Conservation (phyloP, 2,113 vertebrate genomes). For the Cynopterus brachyotis region DNA sequence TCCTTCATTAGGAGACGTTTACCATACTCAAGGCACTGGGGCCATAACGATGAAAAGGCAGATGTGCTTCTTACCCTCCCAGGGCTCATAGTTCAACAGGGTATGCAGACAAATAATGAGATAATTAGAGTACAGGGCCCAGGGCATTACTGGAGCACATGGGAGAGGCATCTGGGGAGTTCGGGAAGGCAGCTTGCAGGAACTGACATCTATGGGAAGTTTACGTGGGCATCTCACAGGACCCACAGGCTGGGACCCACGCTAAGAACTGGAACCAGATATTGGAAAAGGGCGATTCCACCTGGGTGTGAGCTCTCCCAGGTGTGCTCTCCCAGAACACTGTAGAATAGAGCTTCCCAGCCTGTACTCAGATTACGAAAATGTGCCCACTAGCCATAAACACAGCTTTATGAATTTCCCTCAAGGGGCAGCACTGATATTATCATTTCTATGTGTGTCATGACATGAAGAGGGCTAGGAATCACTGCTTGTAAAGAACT, state of each 20-base stretch:
- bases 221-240: neutral
- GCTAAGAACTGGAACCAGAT: neutral
- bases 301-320: neutral
- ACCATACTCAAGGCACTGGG: neutral
- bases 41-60: constrained; percentile 27
- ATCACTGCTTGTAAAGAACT: neutral
- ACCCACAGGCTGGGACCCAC: neutral
- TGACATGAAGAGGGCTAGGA: neutral
- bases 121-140: neutral
- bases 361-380: neutral
- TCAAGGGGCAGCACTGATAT: neutral
- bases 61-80: neutral
- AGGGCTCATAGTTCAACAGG: neutral
- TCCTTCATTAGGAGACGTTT: neutral
- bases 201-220: neutral
- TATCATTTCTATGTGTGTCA: neutral
- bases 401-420: neutral
- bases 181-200: neutral
- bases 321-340: neutral
- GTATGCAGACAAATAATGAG: neutral
- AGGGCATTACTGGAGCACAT: neutral
- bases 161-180: neutral
- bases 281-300: neutral
- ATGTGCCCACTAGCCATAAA: neutral
- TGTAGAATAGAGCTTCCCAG: neutral